Conservation (phyloP, 1,140 invertebrate genomes). For the Drosophila willistoni region DNA sequence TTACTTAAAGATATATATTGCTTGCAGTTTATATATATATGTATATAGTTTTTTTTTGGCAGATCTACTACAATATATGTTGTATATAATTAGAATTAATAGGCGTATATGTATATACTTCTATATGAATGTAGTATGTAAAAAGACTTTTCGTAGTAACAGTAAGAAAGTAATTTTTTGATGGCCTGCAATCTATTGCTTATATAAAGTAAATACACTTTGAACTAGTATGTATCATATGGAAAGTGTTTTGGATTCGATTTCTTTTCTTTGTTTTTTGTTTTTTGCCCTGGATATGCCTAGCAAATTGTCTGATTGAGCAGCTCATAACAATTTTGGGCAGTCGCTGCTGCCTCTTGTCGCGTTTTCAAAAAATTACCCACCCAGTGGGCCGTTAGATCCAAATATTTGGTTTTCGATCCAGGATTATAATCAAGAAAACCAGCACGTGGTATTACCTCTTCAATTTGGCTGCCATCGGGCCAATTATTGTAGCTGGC, state of each 20-base stretch:
- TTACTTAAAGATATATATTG: slow-evolving; percentile 47
- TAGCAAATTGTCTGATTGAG: slow-evolving; percentile 82
- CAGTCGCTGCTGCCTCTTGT: slow-evolving; percentile 58
- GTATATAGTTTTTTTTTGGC: slow-evolving; percentile 33
- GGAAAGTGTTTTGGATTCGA: slow-evolving; percentile 22
- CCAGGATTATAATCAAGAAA: slow-evolving; percentile 86
- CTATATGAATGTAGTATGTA: slow-evolving; percentile 41
- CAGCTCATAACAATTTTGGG: slow-evolving; percentile 73
- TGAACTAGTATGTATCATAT: slow-evolving; percentile 39
- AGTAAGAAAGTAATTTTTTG: slow-evolving; percentile 65
- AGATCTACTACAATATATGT: slow-evolving; percentile 39
- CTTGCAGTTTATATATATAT: slow-evolving; percentile 47
- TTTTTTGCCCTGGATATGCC: slow-evolving; percentile 31
- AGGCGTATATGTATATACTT: slow-evolving; percentile 38
- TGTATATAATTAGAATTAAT: slow-evolving; percentile 46
- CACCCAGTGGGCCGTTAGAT: slow-evolving; percentile 86
- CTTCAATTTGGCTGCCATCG: slow-evolving; percentile 87
- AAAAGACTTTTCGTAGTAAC: slow-evolving; percentile 58
- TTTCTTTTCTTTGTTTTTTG: slow-evolving; percentile 19
- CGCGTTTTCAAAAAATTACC: slow-evolving; percentile 84
- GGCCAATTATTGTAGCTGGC: slow-evolving; percentile 87
- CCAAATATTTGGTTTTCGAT: slow-evolving; percentile 85
- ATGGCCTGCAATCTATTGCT: slow-evolving; percentile 73
- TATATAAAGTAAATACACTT: slow-evolving; percentile 68
- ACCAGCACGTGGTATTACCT: slow-evolving; percentile 84